Evolutionary conservation across 2,888 invertebrate species (phyloP).

Genomic region (Drosophila diplacantha): DNA sequence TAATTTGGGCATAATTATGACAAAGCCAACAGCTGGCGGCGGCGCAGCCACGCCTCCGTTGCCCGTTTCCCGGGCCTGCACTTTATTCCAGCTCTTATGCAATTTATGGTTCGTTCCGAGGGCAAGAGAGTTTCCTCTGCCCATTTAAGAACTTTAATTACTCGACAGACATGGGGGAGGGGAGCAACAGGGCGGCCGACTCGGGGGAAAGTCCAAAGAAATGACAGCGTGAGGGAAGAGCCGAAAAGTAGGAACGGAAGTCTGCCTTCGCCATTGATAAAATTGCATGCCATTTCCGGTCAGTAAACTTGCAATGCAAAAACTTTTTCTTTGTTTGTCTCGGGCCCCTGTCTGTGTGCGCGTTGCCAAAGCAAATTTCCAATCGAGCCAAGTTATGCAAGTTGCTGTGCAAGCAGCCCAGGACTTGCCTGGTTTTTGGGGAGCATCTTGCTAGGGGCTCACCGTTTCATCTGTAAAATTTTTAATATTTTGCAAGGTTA

Average conservation of each 20-base stretch:
- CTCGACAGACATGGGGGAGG: slow-evolving; percentile 36
- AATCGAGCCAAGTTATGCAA: slow-evolving; percentile 52
- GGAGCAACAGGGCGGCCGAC: slow-evolving; percentile 15
- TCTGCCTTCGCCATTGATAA: slow-evolving; percentile 54
- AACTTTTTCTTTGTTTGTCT: slow-evolving; percentile 39
- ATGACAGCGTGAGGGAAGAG: not conserved
- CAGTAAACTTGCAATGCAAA: slow-evolving; percentile 63
- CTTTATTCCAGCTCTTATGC: slow-evolving; percentile 47
- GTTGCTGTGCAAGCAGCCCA: slow-evolving; percentile 25
- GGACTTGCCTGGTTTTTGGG: slow-evolving; percentile 1
- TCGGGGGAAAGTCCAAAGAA: not conserved
- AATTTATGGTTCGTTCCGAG: slow-evolving; percentile 40
- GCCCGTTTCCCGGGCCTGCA: slow-evolving; percentile 8
- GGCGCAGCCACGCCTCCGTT: slow-evolving; percentile 30
- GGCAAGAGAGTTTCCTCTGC: slow-evolving; percentile 39
- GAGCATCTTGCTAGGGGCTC: not conserved
- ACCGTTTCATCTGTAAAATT: not conserved
- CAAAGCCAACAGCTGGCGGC: slow-evolving; percentile 58
- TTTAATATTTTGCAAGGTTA: no score
- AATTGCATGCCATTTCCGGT: slow-evolving; percentile 71
- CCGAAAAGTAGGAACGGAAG: not conserved
- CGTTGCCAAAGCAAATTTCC: slow-evolving; percentile 38
- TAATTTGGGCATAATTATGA: slow-evolving; percentile 67
- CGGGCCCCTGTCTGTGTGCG: slow-evolving; percentile 4
- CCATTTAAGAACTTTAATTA: slow-evolving; percentile 63